A percentile compares a stretch with the other conserved stretches of the same genome.
These are phyloP conservation scores for Echinarachnius parma DNA, from an alignment of 53 echinoderm and acorn worm genomes.

Conservation along the genomic window DNA sequence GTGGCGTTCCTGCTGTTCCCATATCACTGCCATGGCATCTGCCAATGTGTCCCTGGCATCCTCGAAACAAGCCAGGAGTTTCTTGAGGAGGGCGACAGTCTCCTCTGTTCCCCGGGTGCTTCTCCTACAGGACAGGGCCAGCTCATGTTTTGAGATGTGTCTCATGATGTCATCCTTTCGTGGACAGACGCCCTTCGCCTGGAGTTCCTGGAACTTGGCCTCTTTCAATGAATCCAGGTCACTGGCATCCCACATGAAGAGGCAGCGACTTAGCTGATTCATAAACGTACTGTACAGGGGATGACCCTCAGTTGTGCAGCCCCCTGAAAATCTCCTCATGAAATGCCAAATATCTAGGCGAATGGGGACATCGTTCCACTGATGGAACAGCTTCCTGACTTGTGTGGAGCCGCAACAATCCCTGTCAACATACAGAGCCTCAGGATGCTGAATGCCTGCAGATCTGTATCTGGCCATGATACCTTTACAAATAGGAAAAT, in stretches of 20 bases:
- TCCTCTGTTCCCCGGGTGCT: constrained; percentile 51
- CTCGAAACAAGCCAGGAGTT: constrained; percentile 50
- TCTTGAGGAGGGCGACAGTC: constrained; percentile 45
- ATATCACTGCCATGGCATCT: constrained; percentile 47
- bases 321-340: constrained; percentile 51
- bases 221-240: constrained; percentile 35
- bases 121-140: constrained; percentile 38
- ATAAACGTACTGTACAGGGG: constrained; percentile 55
- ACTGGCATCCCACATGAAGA: constrained; percentile 52
- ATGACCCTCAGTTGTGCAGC: constrained; percentile 33
- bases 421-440: constrained; percentile 56
- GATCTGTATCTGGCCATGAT: constrained; percentile 50
- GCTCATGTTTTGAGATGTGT: constrained; percentile 45
- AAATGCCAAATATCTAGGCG: constrained; percentile 57
- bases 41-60: constrained; percentile 43
- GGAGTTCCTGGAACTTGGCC: constrained; percentile 30
- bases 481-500: constrained; percentile 29
- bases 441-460: constrained; percentile 40
- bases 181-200: constrained; percentile 11
- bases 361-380: constrained; percentile 49
- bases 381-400: constrained; percentile 38
- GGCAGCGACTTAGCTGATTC: constrained; percentile 46
- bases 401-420: constrained; percentile 62
- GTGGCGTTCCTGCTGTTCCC: constrained; percentile 58
- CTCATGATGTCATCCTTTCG: neutral